A percentile compares a stretch with the other conserved stretches of the same genome.
Conservation (phyloP, 2,113 vertebrate genomes). For the Phaethon lepturus region DNA sequence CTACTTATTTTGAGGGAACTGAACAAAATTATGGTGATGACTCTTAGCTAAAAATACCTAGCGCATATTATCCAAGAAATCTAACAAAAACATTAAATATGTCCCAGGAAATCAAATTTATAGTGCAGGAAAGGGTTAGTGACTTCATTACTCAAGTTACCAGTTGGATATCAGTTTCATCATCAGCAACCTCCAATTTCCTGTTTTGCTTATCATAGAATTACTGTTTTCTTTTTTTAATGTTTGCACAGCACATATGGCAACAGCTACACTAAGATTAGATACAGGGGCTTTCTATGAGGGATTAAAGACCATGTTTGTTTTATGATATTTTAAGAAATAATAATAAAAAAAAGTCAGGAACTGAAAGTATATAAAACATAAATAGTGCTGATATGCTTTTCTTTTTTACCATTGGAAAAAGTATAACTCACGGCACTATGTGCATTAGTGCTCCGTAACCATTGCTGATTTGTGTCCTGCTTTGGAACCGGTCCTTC, state of each 20-base stretch:
- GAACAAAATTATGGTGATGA: background rate
- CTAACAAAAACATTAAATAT: slow-evolving; percentile 48
- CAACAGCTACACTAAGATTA: slow-evolving; percentile 61
- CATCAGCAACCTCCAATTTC: slow-evolving; percentile 76
- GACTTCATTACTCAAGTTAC: slow-evolving; percentile 74
- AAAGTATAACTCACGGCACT: slow-evolving; percentile 43
- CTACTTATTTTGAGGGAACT: background rate
- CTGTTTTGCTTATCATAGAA: slow-evolving; percentile 80
- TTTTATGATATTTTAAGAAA: slow-evolving; percentile 64
- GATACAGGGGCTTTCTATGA: slow-evolving; percentile 54
- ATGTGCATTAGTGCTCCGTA: slow-evolving; percentile 1
- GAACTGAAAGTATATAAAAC: background rate
- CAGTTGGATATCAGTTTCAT: slow-evolving; percentile 74
- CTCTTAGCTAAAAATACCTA: background rate
- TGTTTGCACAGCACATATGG: slow-evolving; percentile 66
- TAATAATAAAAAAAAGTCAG: background rate
- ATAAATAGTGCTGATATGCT: background rate
- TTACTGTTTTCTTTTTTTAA: slow-evolving; percentile 49
- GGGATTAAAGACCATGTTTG: slow-evolving; percentile 65
- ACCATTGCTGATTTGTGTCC: slow-evolving; percentile 43
- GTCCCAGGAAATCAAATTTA: slow-evolving; percentile 70
- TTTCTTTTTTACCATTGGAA: slow-evolving; percentile 25
- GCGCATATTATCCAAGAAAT: background rate
- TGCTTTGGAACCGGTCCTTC: slow-evolving; percentile 8
- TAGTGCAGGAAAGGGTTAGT: slow-evolving; percentile 73